Base-by-base conservation (phyloP, 2,888 invertebrate species). In the Tuberolachnus salignus region DNA sequence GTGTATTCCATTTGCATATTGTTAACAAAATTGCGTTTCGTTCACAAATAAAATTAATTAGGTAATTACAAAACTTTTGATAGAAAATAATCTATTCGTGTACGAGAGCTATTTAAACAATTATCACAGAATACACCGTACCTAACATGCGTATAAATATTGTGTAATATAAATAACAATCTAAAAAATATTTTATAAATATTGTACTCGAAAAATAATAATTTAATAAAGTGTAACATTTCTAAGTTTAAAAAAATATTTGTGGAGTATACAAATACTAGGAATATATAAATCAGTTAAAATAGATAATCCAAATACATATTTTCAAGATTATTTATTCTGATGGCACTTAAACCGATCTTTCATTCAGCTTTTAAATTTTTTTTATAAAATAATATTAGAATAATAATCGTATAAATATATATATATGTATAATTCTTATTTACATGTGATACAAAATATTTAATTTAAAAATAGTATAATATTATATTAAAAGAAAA, bases 331-430 rank as follows among this genome's bases (percentile, higher is more conserved):
- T 23, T 13, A 63, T 53, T 61, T 23, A 34, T 42, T 73, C 16
- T 14, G 51, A 73, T 73, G 73, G 73, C 73, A 73, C 73, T 42
- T 26, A 26, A 61, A 70, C 46, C 26, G 19, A 72, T 63, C 11
- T 23, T 53, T n/a, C 14, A n/a, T 53, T 53, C 46, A 19, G 23
- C 13, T n/a, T 72, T 64, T 2, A 11, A 21, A n/a, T 61, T 63
- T 49, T 49, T 10, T 51, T 53, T 53, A 63, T 11, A 73, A 73
- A 63, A 63, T 19, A 51, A 63, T 42, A 21, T 63, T 23, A 34
- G 34, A 34, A 34, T 34, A 19, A 34, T 61, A 57, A 46, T 26
- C 67, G 16, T 61, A n/a, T 46, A 1, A 8, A 26, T 11, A 2
- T 67, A 21, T 16, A n/a, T 46, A 1, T 14, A 26, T 11, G 4